Evolutionary conservation across 2,113 vertebrate species (phyloP).

Genomic region (Lota lota): DNA sequence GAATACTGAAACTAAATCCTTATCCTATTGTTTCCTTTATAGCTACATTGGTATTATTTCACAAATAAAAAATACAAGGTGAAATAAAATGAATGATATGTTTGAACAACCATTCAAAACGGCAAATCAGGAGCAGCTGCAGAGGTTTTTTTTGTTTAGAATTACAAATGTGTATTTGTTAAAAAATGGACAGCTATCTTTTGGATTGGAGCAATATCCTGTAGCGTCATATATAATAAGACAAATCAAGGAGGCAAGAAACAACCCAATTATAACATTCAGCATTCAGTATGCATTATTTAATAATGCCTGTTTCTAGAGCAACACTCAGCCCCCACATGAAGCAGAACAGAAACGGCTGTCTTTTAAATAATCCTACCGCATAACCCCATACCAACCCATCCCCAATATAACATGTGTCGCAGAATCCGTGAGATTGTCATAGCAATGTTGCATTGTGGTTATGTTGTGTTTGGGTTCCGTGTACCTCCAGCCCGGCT

Average conservation of each 20-base stretch:
- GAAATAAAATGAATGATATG: too few species aligned
- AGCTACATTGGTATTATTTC: constrained; percentile 31
- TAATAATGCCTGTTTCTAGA: not conserved
- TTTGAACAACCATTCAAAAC: too few species aligned
- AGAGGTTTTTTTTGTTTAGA: constrained; percentile 17
- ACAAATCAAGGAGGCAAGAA: too few species aligned
- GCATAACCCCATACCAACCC: not conserved
- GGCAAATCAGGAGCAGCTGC: too few species aligned
- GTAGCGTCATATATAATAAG: too few species aligned
- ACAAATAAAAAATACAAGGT: too few species aligned
- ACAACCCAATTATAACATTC: too few species aligned
- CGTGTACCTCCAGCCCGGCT: constrained; percentile 12
- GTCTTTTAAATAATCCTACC: not conserved
- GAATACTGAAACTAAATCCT: constrained; percentile 7
- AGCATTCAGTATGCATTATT: too few species aligned
- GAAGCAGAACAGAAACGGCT: not conserved
- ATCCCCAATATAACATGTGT: not conserved
- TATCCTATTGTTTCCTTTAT: constrained; percentile 23
- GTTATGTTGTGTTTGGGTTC: constrained; percentile 10
- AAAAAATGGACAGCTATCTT: constrained; percentile 49
- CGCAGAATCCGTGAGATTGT: not conserved
- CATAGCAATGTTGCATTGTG: not conserved
- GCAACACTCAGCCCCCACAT: constrained; percentile 10
- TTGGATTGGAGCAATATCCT: constrained; percentile 15
- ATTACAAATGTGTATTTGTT: constrained; percentile 55